A percentile compares a stretch with the other conserved stretches of the same genome.
These are phyloP conservation scores for Cataglyphis altisquamis DNA, from an alignment of 2,888 invertebrate genomes.

Conservation along the genomic window DNA sequence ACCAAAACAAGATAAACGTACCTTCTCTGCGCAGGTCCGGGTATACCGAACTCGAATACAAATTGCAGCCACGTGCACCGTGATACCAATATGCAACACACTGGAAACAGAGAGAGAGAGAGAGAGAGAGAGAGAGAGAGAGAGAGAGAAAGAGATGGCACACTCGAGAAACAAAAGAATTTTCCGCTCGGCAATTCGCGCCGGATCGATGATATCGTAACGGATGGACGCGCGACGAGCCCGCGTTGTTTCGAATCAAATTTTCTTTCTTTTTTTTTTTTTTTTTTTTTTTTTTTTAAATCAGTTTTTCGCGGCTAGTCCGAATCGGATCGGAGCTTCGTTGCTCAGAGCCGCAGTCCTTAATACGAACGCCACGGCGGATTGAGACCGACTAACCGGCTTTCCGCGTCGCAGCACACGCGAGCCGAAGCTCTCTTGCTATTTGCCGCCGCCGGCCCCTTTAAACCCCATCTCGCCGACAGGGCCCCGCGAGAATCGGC, in stretches of 20 bases:
- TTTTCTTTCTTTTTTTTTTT: no score
- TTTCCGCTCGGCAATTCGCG: constrained; percentile 1
- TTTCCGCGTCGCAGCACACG: constrained; percentile 80
- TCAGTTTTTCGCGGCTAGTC: neutral
- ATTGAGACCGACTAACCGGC: constrained; percentile 84
- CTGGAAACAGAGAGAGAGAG: neutral
- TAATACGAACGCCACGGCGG: constrained; percentile 74
- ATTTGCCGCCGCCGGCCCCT: constrained; percentile 66
- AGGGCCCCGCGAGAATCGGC: constrained; percentile 66
- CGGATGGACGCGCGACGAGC: neutral
- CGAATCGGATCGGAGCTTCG: neutral
- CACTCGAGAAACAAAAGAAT: constrained; percentile 4
- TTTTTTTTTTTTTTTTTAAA: neutral
- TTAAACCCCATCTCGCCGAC: constrained; percentile 71
- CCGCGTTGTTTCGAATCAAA: neutral
- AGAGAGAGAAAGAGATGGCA: neutral
- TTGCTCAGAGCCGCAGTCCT: neutral
- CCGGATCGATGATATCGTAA: neutral
- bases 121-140: neutral
- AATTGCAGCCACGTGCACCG: constrained; percentile 55
- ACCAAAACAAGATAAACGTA: constrained; percentile 60
- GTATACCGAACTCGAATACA: neutral
- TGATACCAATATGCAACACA: constrained; percentile 14
- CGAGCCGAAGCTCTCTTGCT: constrained; percentile 58
- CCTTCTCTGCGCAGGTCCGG: constrained; percentile 44